Base-by-base conservation (phyloP, 2,797 vertebrate species). In the Manis crassicaudata region DNA sequence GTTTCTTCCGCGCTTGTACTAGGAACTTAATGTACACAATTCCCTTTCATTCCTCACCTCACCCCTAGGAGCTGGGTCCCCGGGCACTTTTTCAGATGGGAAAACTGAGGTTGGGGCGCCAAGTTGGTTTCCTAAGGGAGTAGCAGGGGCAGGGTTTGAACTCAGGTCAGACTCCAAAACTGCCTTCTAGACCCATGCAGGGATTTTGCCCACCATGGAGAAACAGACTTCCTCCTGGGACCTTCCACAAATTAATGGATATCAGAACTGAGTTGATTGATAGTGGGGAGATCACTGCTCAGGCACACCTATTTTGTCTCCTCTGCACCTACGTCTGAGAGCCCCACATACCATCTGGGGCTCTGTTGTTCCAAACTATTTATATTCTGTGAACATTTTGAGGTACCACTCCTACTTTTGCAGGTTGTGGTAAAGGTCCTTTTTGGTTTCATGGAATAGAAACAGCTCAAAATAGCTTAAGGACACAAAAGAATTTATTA, bases 381-480 rank as follows among this genome's bases (percentile, higher is more conserved):
- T 35, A 35, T 37, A n/a, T 27, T 88, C 73, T 20, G 2, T 73
- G 40, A 73, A 21, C 18, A 21, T 50, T 10, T 27, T 2, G 54
- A 11, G 72, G 43, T 54, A 40, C 58, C 40, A 3, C n/a, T 70
- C 23, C 11, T n/a, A 67, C 32, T 35, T 50, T 16, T 70, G 20
- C 6, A 62, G 20, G 13, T 50, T 2, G 1, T 16, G 37, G 43
- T 6, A 32, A 29, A n/a, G 6, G 32, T 75, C 18, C 52, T 29
- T 60, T 37, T 54, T 27, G 52, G 63, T 62, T n/a, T 35, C 17
- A 1, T 29, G 27, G 54, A 54, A 54, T 40, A 90, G 76, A 75
- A 95, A 83, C 46, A 80, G 58, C 3, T 60, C 27, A 46, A 79
- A 87, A 86, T 25, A 92, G 43, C 29, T 92, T 54, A 70, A 88